Conservation (phyloP, 2,888 invertebrate species). For the Dryomyza anilis region DNA sequence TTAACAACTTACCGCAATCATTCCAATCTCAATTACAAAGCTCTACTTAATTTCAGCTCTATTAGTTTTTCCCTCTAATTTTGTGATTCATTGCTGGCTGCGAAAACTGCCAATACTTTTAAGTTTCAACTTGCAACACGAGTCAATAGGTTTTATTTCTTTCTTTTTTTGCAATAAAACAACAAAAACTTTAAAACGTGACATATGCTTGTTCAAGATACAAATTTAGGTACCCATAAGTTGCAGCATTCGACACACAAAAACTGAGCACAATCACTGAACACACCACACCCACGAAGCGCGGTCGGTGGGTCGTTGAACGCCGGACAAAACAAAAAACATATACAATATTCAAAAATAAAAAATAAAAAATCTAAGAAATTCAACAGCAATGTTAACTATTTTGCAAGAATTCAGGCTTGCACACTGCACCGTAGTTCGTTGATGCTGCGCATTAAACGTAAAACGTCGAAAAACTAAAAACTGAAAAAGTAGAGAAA, state of each 20-base stretch:
- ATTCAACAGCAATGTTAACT: not conserved
- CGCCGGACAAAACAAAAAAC: not conserved
- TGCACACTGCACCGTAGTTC: not conserved
- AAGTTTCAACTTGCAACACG: not conserved
- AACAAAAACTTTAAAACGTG: constrained; percentile 9
- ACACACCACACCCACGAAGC: not conserved
- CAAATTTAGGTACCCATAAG: not conserved
- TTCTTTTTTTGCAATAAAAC: not conserved
- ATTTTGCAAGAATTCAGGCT: not conserved
- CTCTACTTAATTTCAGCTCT: too few relatives aligned
- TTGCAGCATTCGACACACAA: not conserved
- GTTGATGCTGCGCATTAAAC: not conserved
- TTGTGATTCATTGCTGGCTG: too few relatives aligned
- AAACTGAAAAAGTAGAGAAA: not conserved
- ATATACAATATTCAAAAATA: too few relatives aligned
- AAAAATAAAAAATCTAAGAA: not conserved
- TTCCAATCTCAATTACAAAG: too few relatives aligned
- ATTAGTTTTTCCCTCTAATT: too few relatives aligned
- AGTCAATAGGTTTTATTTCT: not conserved
- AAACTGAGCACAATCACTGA: too few relatives aligned
- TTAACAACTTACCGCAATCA: too few relatives aligned
- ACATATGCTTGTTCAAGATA: constrained; percentile 8
- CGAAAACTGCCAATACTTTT: too few relatives aligned
- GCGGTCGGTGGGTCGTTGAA: not conserved
- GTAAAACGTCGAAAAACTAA: constrained; percentile 1